Percentiles rank a stretch among this genome's conserved stretches.
Conservation (phyloP, 2,888 invertebrate species). For the Amiota mariae region DNA sequence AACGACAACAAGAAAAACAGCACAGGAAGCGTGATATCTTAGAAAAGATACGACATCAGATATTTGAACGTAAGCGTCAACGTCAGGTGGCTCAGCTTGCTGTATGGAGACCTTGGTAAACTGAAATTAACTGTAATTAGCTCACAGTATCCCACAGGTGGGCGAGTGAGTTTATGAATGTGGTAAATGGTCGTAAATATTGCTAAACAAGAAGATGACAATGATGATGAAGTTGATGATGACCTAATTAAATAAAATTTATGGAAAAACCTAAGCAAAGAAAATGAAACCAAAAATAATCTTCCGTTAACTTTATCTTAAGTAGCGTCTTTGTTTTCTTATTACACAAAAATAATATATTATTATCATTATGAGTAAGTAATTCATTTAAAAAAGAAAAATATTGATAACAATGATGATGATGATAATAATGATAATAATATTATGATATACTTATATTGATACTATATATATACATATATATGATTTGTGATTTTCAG, state of each 20-base stretch:
- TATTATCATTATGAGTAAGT: too few relatives aligned
- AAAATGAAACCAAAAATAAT: too few relatives aligned
- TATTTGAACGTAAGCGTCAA: conserved; percentile 69
- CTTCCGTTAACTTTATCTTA: too few relatives aligned
- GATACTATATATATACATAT: background rate
- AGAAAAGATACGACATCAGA: conserved; percentile 70
- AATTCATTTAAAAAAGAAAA: too few relatives aligned
- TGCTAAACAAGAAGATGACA: background rate
- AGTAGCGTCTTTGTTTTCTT: too few relatives aligned
- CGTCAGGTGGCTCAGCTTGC: conserved; percentile 61
- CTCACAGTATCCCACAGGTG: too few relatives aligned
- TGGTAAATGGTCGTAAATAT: background rate
- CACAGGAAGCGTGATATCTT: conserved; percentile 65
- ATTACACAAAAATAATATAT: too few relatives aligned
- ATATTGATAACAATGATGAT: too few relatives aligned
- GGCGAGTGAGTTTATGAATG: too few relatives aligned
- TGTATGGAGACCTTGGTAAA: conserved; percentile 71
- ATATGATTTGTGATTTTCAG: conserved; percentile 19
- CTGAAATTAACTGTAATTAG: background rate
- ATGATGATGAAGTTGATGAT: background rate
- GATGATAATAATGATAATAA: background rate
- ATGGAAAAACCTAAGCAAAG: too few relatives aligned
- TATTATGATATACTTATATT: background rate
- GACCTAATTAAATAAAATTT: too few relatives aligned
- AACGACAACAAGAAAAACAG: conserved; percentile 38